Evolutionary conservation across 2,888 invertebrate species (phyloP), one percentile per base, ranked within the genome.

Genomic region (Dasypogon diadema): DNA sequence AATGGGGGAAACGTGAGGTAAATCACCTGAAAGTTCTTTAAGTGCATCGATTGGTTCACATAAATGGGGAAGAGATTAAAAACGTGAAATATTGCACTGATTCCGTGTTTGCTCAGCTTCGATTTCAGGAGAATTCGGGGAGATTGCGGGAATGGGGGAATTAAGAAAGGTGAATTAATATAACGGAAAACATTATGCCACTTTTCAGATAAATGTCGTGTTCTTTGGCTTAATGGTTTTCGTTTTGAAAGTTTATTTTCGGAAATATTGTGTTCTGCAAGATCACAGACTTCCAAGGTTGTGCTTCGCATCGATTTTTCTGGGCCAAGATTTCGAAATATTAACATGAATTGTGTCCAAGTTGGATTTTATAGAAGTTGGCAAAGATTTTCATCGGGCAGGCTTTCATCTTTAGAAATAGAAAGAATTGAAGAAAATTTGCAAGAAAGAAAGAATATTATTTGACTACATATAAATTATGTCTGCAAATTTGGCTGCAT

Each of bases 1-100:
- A 60, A 60, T 60, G 34, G 60, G 60, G 10, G 21, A 60, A 60
- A 60, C 60, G 60, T 60, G 60, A 60, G 37, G 18, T 60, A 34
- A 37, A 30, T 14, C 14, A 24, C 58, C 26, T 30, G 58, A 58
- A 18, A 12, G n/a, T 37, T 12, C 21, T 34, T 21, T 60, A 60
- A 60, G 60, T 60, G 60, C 60, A 34, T 34, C 18, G 60, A 60
- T 60, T 60, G 60, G 26, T 60, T 37, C 37, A 3, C 37, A 21
- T 34, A 60, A 60, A 21, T 60, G 34, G 18, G 37, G 60, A 60
- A 60, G 16, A 60, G 60, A 60, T 60, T 37, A 60, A 60, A 60
- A 21, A 1, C 6, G 21, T 21, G 51, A 51, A 51, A 51, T 21
- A 51, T 51, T 51, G 51, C 51, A 21, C 5, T 51, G 21, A 16